phyloP scores from a whole-genome alignment of 2,113 vertebrate species.

The Psilopogon haemacephalus region DNA sequence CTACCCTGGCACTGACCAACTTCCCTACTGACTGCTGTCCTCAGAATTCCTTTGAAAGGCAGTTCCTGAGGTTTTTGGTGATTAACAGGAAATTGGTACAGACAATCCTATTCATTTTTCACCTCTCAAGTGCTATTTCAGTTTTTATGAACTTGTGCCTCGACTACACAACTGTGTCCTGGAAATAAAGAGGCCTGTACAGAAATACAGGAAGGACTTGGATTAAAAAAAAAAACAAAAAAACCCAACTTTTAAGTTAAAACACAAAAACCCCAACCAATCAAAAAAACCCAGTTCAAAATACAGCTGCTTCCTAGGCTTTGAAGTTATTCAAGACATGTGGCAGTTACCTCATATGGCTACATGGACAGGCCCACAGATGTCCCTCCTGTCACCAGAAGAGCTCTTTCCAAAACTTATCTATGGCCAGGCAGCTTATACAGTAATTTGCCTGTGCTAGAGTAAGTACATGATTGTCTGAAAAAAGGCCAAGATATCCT shows the following conservation, averaged over 20 bases:
- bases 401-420: not conserved
- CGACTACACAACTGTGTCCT: not conserved
- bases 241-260: not conserved
- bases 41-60: constrained; percentile 44
- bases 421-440: not conserved
- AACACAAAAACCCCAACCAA: no score
- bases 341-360: not conserved
- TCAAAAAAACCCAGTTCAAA: not conserved
- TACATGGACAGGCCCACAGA: not conserved
- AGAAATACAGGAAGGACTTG: not conserved
- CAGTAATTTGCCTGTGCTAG: not conserved
- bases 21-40: constrained; percentile 44
- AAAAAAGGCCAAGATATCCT: not conserved
- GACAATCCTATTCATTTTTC: not conserved
- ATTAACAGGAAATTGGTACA: constrained; percentile 36
- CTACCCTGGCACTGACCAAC: constrained; percentile 34
- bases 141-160: constrained; percentile 16
- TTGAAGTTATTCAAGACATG: not conserved
- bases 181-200: not conserved
- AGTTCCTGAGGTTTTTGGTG: constrained; percentile 37
- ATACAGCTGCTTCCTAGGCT: not conserved
- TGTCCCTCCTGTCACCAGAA: not conserved
- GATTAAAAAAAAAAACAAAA: not conserved
- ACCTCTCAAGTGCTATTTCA: constrained; percentile 19
- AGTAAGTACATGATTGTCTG: constrained; percentile 35